phyloP scores from a whole-genome alignment of 2,888 invertebrate species.

The Synanthedon myopaeformis region DNA sequence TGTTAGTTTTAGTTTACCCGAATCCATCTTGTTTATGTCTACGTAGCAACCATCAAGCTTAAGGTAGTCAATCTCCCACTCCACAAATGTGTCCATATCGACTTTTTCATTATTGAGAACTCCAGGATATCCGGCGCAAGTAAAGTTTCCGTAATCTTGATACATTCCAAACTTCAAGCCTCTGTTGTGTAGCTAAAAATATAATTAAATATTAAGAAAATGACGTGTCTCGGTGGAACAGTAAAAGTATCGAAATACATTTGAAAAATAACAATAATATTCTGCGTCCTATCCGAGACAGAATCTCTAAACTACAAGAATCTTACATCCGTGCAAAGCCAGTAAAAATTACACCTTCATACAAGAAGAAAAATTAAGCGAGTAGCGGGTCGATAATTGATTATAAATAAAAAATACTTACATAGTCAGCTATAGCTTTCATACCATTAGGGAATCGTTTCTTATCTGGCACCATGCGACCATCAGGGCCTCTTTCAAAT shows the following conservation, averaged over 20 bases:
- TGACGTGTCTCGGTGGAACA: background rate
- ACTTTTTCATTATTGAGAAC: constrained; percentile 72
- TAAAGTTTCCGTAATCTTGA: constrained; percentile 81
- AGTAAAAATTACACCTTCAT: no score
- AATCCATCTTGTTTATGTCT: constrained; percentile 66
- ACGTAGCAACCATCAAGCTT: constrained; percentile 87
- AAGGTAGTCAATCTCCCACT: constrained; percentile 85
- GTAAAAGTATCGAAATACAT: no score
- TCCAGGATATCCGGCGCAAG: constrained; percentile 85
- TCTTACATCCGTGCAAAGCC: no score
- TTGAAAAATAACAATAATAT: no score
- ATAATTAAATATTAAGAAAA: background rate
- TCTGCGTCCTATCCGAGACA: no score
- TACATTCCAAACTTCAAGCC: constrained; percentile 87
- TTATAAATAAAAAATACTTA: constrained; percentile 36
- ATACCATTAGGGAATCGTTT: constrained; percentile 80
- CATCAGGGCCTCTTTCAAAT: constrained; percentile 67
- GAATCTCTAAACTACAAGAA: no score
- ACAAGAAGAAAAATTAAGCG: no score
- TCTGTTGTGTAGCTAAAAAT: constrained; percentile 74
- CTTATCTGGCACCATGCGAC: constrained; percentile 74
- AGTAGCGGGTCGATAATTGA: no score
- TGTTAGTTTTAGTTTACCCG: constrained; percentile 38
- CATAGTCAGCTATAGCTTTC: constrained; percentile 77
- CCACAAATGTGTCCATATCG: constrained; percentile 81